A percentile compares a stretch with the other conserved stretches of the same genome.
Conservation (phyloP, 2,113 vertebrate species). For the Diphyllodes magnificus region DNA sequence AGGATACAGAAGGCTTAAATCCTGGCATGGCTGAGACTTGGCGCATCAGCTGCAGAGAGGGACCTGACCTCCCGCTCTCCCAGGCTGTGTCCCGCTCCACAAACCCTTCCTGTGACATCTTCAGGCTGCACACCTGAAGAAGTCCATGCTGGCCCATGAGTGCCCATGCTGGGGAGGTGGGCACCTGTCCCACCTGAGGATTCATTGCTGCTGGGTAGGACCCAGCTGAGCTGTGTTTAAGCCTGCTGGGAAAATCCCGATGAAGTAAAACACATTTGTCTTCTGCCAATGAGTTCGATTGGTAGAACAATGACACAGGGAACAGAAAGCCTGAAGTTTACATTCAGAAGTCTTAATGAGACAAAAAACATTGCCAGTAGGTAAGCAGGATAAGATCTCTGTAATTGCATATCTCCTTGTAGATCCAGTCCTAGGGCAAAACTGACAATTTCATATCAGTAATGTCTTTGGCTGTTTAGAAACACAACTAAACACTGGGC, state of each 20-base stretch:
- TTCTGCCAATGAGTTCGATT: not conserved
- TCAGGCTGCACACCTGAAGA: not conserved
- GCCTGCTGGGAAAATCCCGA: not conserved
- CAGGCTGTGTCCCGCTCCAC: not conserved
- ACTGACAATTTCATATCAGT: not conserved
- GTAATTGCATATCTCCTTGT: not conserved
- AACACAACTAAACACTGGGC: not conserved
- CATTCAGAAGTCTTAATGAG: not conserved
- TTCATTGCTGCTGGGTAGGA: not conserved
- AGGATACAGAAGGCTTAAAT: not conserved
- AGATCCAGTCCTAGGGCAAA: slow-evolving; percentile 19
- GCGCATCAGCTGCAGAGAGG: not conserved
- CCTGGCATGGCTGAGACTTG: not conserved
- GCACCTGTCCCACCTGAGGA: not conserved
- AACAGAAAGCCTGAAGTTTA: not conserved
- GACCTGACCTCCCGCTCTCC: not conserved
- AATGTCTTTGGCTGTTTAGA: not conserved
- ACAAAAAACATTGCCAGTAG: not conserved
- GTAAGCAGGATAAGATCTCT: not conserved
- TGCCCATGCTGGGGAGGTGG: not conserved
- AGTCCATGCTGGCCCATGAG: not conserved
- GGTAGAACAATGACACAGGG: not conserved
- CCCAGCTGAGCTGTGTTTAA: not conserved
- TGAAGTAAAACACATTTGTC: not conserved
- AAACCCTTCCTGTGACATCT: not conserved